These are phyloP conservation scores for Chelonoidis abingdonii DNA, from an alignment of 2,113 vertebrate genomes.

Conservation along the genomic window DNA sequence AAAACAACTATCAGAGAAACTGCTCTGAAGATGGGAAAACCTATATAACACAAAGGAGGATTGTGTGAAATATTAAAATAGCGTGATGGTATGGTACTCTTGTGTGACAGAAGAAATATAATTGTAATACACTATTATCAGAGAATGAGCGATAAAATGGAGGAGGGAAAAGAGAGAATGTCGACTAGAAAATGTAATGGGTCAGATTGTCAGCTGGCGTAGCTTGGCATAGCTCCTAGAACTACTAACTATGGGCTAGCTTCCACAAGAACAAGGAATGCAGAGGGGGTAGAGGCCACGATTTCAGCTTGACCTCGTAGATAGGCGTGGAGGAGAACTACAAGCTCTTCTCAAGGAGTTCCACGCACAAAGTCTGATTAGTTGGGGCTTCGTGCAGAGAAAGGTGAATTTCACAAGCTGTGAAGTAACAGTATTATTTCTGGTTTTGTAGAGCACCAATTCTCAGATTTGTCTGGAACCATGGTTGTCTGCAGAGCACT, in stretches of 20 bases:
- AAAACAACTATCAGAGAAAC: not conserved
- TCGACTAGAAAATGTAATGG: not conserved
- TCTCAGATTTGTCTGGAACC: not conserved
- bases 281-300: not conserved
- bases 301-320: not conserved
- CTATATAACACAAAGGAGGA: not conserved
- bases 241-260: not conserved
- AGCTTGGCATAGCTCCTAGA: not conserved
- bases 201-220: not conserved
- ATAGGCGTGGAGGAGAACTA: not conserved
- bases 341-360: not conserved
- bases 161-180: not conserved
- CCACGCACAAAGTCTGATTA: not conserved
- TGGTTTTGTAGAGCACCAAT: not conserved
- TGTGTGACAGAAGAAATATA: not conserved
- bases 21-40: not conserved
- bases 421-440: not conserved
- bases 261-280: not conserved
- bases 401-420: not conserved
- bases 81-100: not conserved
- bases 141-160: not conserved
- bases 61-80: not conserved
- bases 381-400: not conserved
- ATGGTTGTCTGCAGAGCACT: not conserved
- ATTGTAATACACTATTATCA: not conserved